Percentiles rank a stretch among this genome's conserved stretches.
Conservation (phyloP, 2,113 vertebrate species). For the Nesoenas mayeri region DNA sequence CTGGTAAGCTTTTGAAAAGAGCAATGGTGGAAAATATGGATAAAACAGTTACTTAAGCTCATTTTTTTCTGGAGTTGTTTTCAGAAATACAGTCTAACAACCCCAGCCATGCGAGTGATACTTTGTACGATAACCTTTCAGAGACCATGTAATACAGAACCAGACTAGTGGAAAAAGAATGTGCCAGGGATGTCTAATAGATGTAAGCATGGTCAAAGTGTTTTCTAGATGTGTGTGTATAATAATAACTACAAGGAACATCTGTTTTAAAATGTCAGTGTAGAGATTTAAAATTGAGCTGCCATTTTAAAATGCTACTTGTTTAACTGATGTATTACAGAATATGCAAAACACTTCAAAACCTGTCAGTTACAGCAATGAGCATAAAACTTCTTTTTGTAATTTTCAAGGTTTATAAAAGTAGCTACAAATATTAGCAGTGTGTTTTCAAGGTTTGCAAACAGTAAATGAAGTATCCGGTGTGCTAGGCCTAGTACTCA, state of each 20-base stretch:
- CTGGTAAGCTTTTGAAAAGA: background rate
- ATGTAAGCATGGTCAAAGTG: conserved; percentile 7
- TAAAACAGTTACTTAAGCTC: background rate
- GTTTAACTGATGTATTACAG: background rate
- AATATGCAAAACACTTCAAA: conserved; percentile 56
- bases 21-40: too few relatives aligned
- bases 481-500: conserved; percentile 30
- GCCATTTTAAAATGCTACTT: conserved; percentile 27
- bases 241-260: background rate
- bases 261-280: background rate
- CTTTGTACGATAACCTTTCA: background rate
- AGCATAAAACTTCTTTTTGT: background rate
- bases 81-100: background rate
- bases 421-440: background rate
- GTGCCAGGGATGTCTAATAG: conserved; percentile 11
- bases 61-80: background rate
- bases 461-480: conserved; percentile 35
- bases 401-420: background rate
- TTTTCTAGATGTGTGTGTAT: background rate
- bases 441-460: background rate
- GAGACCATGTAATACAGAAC: background rate
- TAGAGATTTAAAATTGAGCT: conserved; percentile 9
- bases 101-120: background rate
- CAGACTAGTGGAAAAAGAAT: conserved; percentile 14
- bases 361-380: background rate